phyloP scores from a whole-genome alignment of 2,113 vertebrate genomes.

The Alosa alosa region DNA sequence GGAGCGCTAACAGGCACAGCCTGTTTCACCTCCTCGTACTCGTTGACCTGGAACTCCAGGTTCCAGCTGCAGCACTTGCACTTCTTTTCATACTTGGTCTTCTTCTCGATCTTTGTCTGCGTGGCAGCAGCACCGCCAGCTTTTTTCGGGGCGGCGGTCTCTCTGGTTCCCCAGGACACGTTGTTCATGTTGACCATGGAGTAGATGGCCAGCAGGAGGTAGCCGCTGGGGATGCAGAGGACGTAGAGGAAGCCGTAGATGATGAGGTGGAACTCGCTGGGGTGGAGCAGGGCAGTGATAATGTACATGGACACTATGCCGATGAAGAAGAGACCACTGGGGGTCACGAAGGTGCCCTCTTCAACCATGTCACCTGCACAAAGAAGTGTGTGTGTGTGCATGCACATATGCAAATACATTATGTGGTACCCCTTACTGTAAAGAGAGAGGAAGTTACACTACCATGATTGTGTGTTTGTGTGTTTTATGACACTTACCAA shows the following conservation, averaged over 20 bases:
- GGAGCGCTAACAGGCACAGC: background rate
- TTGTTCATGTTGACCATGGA: slow-evolving; percentile 74
- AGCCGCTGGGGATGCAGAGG: slow-evolving; percentile 67
- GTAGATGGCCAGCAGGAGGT: slow-evolving; percentile 72
- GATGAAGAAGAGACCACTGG: slow-evolving; percentile 63
- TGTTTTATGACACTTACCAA: slow-evolving; percentile 48
- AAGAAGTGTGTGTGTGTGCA: background rate
- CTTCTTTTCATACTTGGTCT: slow-evolving; percentile 25
- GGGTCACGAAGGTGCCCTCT: slow-evolving; percentile 59
- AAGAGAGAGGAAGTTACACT: background rate
- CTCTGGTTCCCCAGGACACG: slow-evolving; percentile 73
- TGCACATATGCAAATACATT: background rate
- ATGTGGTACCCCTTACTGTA: background rate
- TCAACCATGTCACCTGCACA: slow-evolving; percentile 54
- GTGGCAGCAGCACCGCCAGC: background rate
- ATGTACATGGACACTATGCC: slow-evolving; percentile 49
- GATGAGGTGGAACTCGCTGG: slow-evolving; percentile 55
- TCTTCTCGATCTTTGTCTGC: background rate
- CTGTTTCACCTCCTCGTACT: slow-evolving; percentile 2
- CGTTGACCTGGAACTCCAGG: slow-evolving; percentile 24
- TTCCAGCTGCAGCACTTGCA: slow-evolving; percentile 32
- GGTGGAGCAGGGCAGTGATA: slow-evolving; percentile 58
- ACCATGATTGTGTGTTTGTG: background rate
- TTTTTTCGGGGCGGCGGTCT: slow-evolving; percentile 37
- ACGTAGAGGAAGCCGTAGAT: slow-evolving; percentile 67